Conservation (phyloP, 2,888 invertebrate genomes). For the Chrysotoxum bicinctum region DNA sequence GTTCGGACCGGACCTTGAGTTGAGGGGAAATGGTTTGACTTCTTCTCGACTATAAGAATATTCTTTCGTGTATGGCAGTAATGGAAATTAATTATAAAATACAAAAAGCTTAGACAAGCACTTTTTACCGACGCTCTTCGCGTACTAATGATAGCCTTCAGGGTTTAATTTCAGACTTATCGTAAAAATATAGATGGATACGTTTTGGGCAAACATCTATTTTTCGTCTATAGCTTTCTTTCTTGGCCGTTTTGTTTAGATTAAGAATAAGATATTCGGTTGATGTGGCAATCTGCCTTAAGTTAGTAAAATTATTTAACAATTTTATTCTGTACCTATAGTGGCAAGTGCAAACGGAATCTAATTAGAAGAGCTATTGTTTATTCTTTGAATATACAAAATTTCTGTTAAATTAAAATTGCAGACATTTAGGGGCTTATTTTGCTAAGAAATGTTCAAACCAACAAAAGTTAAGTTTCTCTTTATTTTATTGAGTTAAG, state of each 20-base stretch:
- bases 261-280: conserved; percentile 50
- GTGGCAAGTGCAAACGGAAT: not conserved
- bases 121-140: not conserved
- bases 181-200: not conserved
- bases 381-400: not conserved
- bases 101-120: not conserved
- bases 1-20: not conserved
- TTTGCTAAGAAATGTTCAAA: not conserved
- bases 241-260: conserved; percentile 50
- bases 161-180: conserved; percentile 40
- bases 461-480: not conserved
- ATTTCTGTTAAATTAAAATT: not conserved
- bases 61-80: conserved; percentile 14
- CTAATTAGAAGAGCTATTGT: not conserved
- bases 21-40: conserved; percentile 43
- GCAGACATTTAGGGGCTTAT: not conserved
- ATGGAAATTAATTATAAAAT: conserved; percentile 58
- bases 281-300: conserved; percentile 24
- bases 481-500: not conserved
- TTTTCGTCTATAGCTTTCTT: conserved; percentile 41
- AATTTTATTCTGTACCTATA: not conserved
- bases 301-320: conserved; percentile 7
- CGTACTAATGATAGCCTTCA: conserved; percentile 56
- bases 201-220: not conserved
- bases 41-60: conserved; percentile 13